A percentile compares a stretch with the other conserved stretches of the same genome.
Conservation (phyloP, 92 coral and sea anemone genomes). For the Anthopleura xanthogrammica region DNA sequence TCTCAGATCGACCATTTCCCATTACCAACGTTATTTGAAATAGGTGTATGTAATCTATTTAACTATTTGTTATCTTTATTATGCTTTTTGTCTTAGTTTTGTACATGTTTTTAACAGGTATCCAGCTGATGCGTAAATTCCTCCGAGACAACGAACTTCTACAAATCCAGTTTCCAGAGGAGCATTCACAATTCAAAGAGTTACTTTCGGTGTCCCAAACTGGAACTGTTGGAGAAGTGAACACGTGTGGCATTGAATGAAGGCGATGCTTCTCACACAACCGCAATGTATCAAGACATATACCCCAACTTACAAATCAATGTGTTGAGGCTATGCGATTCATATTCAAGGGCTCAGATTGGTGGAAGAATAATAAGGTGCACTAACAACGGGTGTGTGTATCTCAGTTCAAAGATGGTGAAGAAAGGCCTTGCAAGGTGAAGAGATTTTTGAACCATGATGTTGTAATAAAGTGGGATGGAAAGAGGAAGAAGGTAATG, state of each 20-base stretch:
- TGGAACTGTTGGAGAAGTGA: conserved; percentile 20
- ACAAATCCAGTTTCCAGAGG: conserved; percentile 25
- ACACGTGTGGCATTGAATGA: conserved; percentile 14
- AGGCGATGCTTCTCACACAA: conserved; percentile 6
- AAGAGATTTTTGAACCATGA: conserved; percentile 18
- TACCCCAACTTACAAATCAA: conserved; percentile 10
- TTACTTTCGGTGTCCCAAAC: conserved; percentile 9
- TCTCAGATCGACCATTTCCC: too few relatives aligned
- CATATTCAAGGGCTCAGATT: conserved; percentile 1
- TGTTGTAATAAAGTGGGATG: conserved; percentile 15
- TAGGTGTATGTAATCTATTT: too few relatives aligned
- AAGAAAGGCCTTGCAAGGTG: conserved; percentile 19
- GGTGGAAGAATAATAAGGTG: conserved; percentile 8
- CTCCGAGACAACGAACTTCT: conserved; percentile 14
- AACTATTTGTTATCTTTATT: background rate
- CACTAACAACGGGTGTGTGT: conserved; percentile 5
- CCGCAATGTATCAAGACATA: conserved; percentile 15
- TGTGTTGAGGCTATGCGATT: conserved; percentile 9
- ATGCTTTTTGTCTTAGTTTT: background rate
- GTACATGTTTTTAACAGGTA: background rate
- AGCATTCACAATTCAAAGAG: background rate
- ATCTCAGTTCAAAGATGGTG: conserved; percentile 14
- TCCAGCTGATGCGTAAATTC: conserved; percentile 28
- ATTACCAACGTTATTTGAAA: too few relatives aligned
- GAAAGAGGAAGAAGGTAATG: conserved; percentile 18